Evolutionary conservation across 2,888 invertebrate species (phyloP), one percentile per base, ranked within the genome.

Genomic region (Zonitis immaculata): DNA sequence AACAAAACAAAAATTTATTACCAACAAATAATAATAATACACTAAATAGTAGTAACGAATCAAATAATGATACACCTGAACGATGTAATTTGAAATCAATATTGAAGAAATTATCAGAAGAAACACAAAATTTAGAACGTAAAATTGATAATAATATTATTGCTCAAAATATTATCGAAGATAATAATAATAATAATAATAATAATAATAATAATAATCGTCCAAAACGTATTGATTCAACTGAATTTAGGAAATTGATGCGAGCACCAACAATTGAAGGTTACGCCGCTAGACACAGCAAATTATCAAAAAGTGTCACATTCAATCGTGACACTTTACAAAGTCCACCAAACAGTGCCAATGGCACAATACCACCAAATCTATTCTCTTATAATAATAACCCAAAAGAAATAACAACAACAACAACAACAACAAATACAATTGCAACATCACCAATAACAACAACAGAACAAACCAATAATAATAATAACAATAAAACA

Each of bases 291-390:
- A 81, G 92, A 70, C 91, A 91, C 77, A 88, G 89, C 59, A 92
- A 92, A 75, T 84, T 92, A 73, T 82, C 89, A 47, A 93, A 92
- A 80, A 91, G 91, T 76, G 91, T 92, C 59, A 91, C 91, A 57
- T 92, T 91, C 78, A 89, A 92, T 76, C 79, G 88, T 56, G 88
- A 90, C 73, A 91, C 91, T 49, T 79, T 91, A 71, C 88, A 88
- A 63, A 91, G 91, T 67, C 90, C 91, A 56, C 89, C 90, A 14
- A 71, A 69, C 50, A 72, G 79, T 75, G 66, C 67, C 57, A 53
- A 35, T 9, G 16, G 35, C 16, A 35, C 35, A 6, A 35, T 66
- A 39, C 47, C 14, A 35, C 16, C 35, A 9, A 35, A 35, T 35
- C 6, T 35, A 35, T 35, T 35, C 56, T 16, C 8, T 28, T 16